These are phyloP conservation scores for Melieria omissa DNA, from an alignment of 2,888 invertebrate genomes.

Conservation along the genomic window DNA sequence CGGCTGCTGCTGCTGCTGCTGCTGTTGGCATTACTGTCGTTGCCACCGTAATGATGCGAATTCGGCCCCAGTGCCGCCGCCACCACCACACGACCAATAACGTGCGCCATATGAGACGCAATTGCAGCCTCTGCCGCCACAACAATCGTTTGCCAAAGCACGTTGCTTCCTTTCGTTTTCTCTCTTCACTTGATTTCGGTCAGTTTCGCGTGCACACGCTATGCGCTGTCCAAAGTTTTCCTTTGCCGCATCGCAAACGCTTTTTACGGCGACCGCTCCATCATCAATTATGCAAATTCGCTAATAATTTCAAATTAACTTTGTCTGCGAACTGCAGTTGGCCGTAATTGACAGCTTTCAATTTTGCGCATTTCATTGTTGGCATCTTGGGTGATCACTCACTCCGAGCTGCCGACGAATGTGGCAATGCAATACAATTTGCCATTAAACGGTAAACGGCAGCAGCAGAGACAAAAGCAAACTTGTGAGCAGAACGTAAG, in stretches of 20 bases:
- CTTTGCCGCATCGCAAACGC: neutral
- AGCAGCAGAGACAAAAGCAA: neutral
- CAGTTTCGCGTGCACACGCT: neutral
- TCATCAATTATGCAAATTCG: conserved; percentile 61
- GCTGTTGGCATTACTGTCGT: conserved; percentile 1
- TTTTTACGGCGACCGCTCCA: conserved; percentile 40
- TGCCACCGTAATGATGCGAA: neutral
- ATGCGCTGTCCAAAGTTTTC: neutral
- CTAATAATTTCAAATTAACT: conserved; percentile 55
- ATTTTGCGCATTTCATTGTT: conserved; percentile 25
- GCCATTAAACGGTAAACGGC: no score
- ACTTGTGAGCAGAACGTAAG: conserved; percentile 1
- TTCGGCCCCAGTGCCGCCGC: neutral
- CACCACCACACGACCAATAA: conserved; percentile 29
- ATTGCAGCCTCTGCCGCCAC: neutral
- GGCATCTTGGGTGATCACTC: neutral
- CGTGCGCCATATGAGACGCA: conserved; percentile 30
- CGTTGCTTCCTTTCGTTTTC: neutral
- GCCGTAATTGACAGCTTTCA: conserved; percentile 50
- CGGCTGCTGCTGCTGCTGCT: neutral
- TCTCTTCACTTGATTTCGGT: neutral
- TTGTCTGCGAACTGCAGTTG: conserved; percentile 27
- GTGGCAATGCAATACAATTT: no score
- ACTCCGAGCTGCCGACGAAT: no score
- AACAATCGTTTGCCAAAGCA: no score